phyloP scores from a whole-genome alignment of 2,797 vertebrate genomes.

The Champsocephalus esox region DNA sequence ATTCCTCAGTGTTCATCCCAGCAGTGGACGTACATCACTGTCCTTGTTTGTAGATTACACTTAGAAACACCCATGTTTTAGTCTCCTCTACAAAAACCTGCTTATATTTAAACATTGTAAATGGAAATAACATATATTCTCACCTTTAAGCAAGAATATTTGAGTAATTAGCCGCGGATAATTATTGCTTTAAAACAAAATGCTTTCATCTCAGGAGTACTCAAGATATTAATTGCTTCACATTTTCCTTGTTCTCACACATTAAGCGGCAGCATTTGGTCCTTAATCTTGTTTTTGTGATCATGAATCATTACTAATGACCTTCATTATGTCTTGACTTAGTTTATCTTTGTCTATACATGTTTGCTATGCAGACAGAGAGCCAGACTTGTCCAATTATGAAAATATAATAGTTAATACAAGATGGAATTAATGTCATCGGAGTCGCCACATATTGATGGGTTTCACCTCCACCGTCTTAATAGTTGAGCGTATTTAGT shows the following conservation, averaged over 20 bases:
- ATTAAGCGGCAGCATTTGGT: slow-evolving; percentile 46
- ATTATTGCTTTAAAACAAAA: slow-evolving; percentile 42
- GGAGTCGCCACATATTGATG: slow-evolving; percentile 66
- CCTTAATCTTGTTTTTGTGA: slow-evolving; percentile 47
- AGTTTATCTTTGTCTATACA: slow-evolving; percentile 45
- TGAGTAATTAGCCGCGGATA: slow-evolving; percentile 44
- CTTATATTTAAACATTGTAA: slow-evolving; percentile 16
- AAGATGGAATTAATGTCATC: slow-evolving; percentile 62
- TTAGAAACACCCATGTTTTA: slow-evolving; percentile 32
- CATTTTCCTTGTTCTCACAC: slow-evolving; percentile 51
- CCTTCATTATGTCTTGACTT: slow-evolving; percentile 54
- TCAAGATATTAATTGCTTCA: slow-evolving; percentile 54
- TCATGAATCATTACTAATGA: slow-evolving; percentile 65
- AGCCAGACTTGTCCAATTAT: slow-evolving; percentile 57
- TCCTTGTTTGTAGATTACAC: slow-evolving; percentile 42
- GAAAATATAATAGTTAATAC: slow-evolving; percentile 59
- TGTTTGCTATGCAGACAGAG: slow-evolving; percentile 52
- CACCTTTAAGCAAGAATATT: slow-evolving; percentile 35
- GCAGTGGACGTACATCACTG: slow-evolving; percentile 12
- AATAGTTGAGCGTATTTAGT: slow-evolving; percentile 65
- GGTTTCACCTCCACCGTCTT: slow-evolving; percentile 46
- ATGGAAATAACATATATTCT: not conserved
- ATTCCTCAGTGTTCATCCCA: slow-evolving; percentile 54
- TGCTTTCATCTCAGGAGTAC: slow-evolving; percentile 53
- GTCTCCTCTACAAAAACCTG: slow-evolving; percentile 19